Base-by-base conservation (phyloP, 1,140 invertebrate genomes). In the Papilio aristodemus region DNA sequence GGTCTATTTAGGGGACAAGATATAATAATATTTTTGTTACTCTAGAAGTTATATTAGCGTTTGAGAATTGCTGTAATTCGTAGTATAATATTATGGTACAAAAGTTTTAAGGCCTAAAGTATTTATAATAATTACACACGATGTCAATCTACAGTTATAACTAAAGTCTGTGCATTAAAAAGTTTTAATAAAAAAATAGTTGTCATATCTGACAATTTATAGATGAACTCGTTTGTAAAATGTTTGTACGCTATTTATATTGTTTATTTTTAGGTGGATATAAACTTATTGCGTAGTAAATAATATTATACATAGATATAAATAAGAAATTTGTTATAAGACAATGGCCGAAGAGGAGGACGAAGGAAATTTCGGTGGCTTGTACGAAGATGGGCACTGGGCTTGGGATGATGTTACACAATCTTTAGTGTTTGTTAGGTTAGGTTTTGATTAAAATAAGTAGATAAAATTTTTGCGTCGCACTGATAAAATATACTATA, bases 341-440 rank as follows among this genome's bases (percentile, higher is more conserved):
- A 17, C 36, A 41, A 87, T 88, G 87, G 81, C 79, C 17, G 87
- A 91, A 68, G 89, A 91, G 37, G 89, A 92, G 0, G 89, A 90
- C 25, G 90, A 92, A 70, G 86, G 83, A 43, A 76, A 71, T 0
- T 85, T 89, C 67, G 86, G 86, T 37, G 82, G 89, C 11, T 57
- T 88, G 58, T 92, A 89, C 68, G 90, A 91, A 74, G 80, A 87
- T 77, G 89, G 91, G 13, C 84, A 89, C 71, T 93, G 92, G 87
- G 76, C 75, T 6, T 93, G 93, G 93, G 92, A 93, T 75, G 91
- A 93, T 32, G 58, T 68, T 27, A 68, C 67, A 8, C 74, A 92
- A 72, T 79, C 73, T 39, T 74, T 93, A 66, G 41, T 83, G 22
- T 86, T 92, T 75, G 59, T 90, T 11, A 86, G 91, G 93, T 93